These are phyloP conservation scores for Carcharodon carcharias DNA, from an alignment of 2,797 vertebrate genomes.

Conservation along the genomic window DNA sequence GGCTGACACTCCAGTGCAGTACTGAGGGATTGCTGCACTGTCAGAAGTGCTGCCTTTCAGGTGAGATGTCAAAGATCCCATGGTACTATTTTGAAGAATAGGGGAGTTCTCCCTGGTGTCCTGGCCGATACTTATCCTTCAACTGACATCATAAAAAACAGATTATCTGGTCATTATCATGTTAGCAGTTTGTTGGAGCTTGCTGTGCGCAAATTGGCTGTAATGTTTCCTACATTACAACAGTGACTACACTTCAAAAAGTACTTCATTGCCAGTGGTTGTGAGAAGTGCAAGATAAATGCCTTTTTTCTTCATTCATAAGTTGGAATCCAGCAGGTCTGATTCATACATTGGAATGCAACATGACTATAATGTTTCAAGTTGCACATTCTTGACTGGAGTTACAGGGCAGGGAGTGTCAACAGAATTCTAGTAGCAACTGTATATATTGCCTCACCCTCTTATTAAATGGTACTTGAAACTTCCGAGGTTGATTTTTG, in stretches of 20 bases:
- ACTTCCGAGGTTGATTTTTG: not conserved
- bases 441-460: not conserved
- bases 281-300: not conserved
- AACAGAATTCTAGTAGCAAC: not conserved
- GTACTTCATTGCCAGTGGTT: not conserved
- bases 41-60: too few species aligned
- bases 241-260: not conserved
- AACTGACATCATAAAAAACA: not conserved
- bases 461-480: not conserved
- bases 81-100: not conserved
- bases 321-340: not conserved
- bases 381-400: not conserved
- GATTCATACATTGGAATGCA: not conserved
- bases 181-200: not conserved
- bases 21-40: too few species aligned
- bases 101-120: not conserved
- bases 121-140: not conserved
- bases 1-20: too few species aligned
- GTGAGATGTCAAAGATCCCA: not conserved
- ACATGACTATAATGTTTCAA: not conserved
- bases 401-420: not conserved
- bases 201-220: not conserved
- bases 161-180: not conserved
- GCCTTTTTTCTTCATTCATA: not conserved
- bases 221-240: not conserved